Evolutionary conservation across 2,888 invertebrate genomes (phyloP), one percentile per base, ranked within the genome.

Genomic region (Phoenoteleia sp.): DNA sequence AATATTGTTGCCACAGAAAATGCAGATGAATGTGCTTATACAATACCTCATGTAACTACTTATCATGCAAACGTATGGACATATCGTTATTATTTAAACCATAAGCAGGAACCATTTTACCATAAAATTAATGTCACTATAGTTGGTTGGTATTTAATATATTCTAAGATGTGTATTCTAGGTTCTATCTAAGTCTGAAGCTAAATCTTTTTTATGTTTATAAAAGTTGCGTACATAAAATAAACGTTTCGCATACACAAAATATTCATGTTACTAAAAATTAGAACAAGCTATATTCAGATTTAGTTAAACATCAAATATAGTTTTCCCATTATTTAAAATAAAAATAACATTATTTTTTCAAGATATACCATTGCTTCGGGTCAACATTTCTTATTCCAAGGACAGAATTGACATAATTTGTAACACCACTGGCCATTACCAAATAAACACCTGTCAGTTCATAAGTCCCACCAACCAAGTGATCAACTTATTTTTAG

Each of bases 11-110:
- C 0, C 0, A 29, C 5, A 6, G 7, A 36, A 1, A 49, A 45
- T 11, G 21, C n/a, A n/a, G n/a, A 11, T 15, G 0, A 0, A 7
- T 92, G 91, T 60, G 13, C 2, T 1, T 56, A 88, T 15, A 3
- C 39, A 0, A 86, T 92, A 23, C 27, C 82, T 0, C 5, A 39
- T 1, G 90, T 90, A 0, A 89, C 87, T 2, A 36, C 66, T 15
- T 67, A 64, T 67, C 91, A 92, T 62, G 84, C 85, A 6, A 92
- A 92, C 19, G 36, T 81, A 29, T 93, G 92, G 92, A 89, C 58
- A 15, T 88, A 85, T n/a, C 74, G 80, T 49, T 91, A 91, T 47
- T 89, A 85, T 33, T 3, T 85, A 1, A 0, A n/a, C 4, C 88
- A 25, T 11, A 64, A 82, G 17, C 81, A 0, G 67, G 84, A 17